Evolutionary conservation across 2,797 vertebrate genomes (phyloP), one percentile per base, ranked within the genome.

Genomic region (Halcyon badia): DNA sequence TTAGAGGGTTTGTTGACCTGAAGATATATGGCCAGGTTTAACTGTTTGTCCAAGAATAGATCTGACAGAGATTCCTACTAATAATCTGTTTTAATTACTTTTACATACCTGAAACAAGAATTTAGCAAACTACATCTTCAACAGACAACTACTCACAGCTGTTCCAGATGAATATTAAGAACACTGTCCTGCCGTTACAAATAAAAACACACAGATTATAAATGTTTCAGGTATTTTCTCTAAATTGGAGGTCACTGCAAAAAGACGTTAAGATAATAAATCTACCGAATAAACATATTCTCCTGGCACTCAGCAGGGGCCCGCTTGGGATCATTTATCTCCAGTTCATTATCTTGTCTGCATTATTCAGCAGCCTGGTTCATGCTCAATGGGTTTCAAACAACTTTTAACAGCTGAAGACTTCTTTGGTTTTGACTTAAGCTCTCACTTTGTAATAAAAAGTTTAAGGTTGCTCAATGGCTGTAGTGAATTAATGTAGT

Each of bases 231-330:
- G 91, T 97, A 98, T 98, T 98, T 97, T 96, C 96, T 97, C 96
- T 98, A 98, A 98, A 99, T 97, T 98, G 97, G 97, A 98, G 98
- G 99, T 99, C 98, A 97, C 75, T 96, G 94, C 90, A 97, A 98
- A 96, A 98, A 98, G 96, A 98, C 96, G 98, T 88, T 98, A 97
- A 96, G 98, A 97, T 98, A 98, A 98, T 99, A 99, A 99, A 98
- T 99, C 98, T 98, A 98, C 92, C 79, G 52, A 96, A 97, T 95
- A 98, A 98, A 98, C 95, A 97, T 94, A 97, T 83, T 97, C 97
- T 98, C 97, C 92, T 94, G 97, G 90, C 97, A 97, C 97, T 92
- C 98, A 98, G 98, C 90, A 73, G 96, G 97, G 78, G 87, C 83
- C 66, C 81, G 79, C 97, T 90, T 97, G 97, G 97, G 98, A 98